These are phyloP conservation scores for Aporophyla lueneburgensis DNA, from an alignment of 2,888 invertebrate species.

Conservation along the genomic window DNA sequence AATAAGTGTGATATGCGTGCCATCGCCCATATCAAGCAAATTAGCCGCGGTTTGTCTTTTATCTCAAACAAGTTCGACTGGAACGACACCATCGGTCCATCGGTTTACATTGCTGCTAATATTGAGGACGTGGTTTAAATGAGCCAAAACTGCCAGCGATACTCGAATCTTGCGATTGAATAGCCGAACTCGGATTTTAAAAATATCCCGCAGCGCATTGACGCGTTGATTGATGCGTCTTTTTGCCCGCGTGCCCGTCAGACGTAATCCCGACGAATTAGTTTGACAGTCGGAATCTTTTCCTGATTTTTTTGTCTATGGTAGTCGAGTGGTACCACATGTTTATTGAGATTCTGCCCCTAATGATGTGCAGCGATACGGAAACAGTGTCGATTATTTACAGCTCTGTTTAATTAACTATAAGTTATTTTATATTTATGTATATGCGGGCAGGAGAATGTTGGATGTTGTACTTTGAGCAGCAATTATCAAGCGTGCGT, in stretches of 20 bases:
- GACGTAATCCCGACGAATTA: slow-evolving; percentile 86
- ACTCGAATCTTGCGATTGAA: slow-evolving; percentile 59
- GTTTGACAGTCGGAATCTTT: slow-evolving; percentile 88
- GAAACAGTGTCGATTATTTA: slow-evolving; percentile 74
- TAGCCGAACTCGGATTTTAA: slow-evolving; percentile 68
- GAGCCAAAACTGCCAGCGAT: slow-evolving; percentile 52
- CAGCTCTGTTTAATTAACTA: slow-evolving; percentile 64
- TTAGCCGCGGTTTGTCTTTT: slow-evolving; percentile 74
- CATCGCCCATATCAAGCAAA: slow-evolving; percentile 75
- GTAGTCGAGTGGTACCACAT: slow-evolving; percentile 79
- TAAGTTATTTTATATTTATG: slow-evolving; percentile 53
- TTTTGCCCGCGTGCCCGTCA: slow-evolving; percentile 86
- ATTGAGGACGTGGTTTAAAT: slow-evolving; percentile 33
- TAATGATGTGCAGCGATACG: slow-evolving; percentile 88
- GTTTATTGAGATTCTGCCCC: slow-evolving; percentile 81
- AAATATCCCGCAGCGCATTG: slow-evolving; percentile 78
- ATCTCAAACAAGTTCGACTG: slow-evolving; percentile 70
- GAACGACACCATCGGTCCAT: slow-evolving; percentile 12
- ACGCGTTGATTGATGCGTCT: slow-evolving; percentile 85
- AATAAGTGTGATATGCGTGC: slow-evolving; percentile 74
- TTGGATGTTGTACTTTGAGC: slow-evolving; percentile 50
- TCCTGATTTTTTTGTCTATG: slow-evolving; percentile 85
- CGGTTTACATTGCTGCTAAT: slow-evolving; percentile 55
- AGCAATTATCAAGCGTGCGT: slow-evolving; percentile 65
- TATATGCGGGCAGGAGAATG: slow-evolving; percentile 47